Conservation (phyloP, 2,888 invertebrate species). For the Drosophila buzzatii region DNA sequence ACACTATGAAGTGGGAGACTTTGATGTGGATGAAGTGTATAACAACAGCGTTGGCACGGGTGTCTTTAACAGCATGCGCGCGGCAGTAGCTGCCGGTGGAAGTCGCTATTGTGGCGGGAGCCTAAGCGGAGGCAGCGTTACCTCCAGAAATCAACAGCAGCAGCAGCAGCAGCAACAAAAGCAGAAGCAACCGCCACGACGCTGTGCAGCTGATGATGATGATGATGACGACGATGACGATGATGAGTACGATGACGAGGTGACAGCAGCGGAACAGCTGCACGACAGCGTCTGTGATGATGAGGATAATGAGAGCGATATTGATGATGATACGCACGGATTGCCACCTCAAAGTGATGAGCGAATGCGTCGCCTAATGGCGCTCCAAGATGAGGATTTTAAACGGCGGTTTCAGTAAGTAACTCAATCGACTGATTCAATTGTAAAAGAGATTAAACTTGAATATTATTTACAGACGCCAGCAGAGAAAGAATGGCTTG, state of each 20-base stretch:
- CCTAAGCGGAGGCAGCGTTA: conserved; percentile 71
- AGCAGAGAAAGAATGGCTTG: conserved; percentile 78
- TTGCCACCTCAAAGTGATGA: conserved; percentile 82
- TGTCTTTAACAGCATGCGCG: conserved; percentile 72
- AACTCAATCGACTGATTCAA: neutral
- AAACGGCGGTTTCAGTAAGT: conserved; percentile 84
- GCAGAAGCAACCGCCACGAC: conserved; percentile 53
- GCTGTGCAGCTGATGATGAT: conserved; percentile 58
- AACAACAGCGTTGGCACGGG: conserved; percentile 71
- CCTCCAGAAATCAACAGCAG: conserved; percentile 68
- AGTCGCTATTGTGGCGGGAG: conserved; percentile 64
- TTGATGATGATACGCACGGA: conserved; percentile 72
- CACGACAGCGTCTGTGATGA: conserved; percentile 79
- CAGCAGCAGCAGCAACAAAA: conserved; percentile 54
- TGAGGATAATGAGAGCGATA: conserved; percentile 79
- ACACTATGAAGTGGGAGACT: conserved; percentile 81
- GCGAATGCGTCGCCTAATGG: conserved; percentile 83
- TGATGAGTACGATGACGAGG: conserved; percentile 76
- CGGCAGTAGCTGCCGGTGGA: conserved; percentile 66
- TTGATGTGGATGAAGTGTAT: conserved; percentile 78
- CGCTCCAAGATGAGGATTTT: conserved; percentile 82
- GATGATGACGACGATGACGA: conserved; percentile 63
- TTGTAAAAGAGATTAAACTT: neutral
- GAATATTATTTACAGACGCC: conserved; percentile 65
- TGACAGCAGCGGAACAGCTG: conserved; percentile 68